Percentiles rank a stretch among this genome's conserved stretches.
Conservation (phyloP, 1,140 invertebrate genomes). For the Watersipora subatra region DNA sequence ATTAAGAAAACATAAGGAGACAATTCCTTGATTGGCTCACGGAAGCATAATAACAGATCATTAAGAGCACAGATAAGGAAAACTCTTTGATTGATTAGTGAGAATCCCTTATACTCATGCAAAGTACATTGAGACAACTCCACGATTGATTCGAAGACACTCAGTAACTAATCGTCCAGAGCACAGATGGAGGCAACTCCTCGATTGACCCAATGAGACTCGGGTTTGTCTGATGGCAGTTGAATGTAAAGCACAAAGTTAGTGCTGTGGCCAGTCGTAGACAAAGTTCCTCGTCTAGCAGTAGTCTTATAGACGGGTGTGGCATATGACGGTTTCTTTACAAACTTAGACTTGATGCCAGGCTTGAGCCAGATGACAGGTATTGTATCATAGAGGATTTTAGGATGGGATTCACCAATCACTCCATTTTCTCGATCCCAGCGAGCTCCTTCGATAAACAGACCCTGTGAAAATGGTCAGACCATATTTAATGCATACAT, state of each 20-base stretch:
- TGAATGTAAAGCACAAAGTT: slow-evolving; percentile 76
- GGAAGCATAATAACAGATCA: no score
- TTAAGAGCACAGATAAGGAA: no score
- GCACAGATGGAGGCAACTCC: slow-evolving; percentile 72
- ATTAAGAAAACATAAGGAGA: no score
- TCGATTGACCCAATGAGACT: slow-evolving; percentile 73
- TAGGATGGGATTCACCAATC: slow-evolving; percentile 34
- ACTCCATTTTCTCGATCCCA: slow-evolving; percentile 29
- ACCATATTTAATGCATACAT: not conserved
- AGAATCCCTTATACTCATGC: no score
- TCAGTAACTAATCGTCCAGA: slow-evolving; percentile 49
- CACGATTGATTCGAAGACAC: no score
- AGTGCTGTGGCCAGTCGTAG: slow-evolving; percentile 83
- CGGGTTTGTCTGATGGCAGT: slow-evolving; percentile 52
- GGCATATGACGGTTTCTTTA: slow-evolving; percentile 49
- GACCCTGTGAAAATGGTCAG: slow-evolving; percentile 30
- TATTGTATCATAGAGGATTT: slow-evolving; percentile 36
- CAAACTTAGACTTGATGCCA: slow-evolving; percentile 53
- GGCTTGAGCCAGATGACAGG: slow-evolving; percentile 45
- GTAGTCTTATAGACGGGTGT: slow-evolving; percentile 80
- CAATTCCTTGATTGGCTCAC: no score
- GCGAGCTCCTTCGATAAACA: slow-evolving; percentile 37
- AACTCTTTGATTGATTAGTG: no score
- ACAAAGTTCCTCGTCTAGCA: slow-evolving; percentile 61
- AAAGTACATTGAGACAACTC: no score